These are phyloP conservation scores for Haliclona indistincta DNA, from an alignment of 37 sponge, comb jelly and placozoan genomes.

Conservation along the genomic window DNA sequence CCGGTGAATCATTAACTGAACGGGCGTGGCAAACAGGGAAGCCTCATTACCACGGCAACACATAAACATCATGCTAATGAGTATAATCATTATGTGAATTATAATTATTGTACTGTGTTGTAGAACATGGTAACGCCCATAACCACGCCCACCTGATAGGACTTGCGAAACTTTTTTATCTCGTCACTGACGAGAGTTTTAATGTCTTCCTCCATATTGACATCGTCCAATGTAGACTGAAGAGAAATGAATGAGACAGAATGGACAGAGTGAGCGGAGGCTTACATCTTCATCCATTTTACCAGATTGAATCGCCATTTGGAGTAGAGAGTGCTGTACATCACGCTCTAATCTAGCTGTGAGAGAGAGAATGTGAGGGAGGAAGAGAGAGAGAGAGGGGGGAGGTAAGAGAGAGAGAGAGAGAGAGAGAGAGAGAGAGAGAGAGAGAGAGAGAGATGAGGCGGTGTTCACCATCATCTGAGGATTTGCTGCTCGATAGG, in stretches of 20 bases:
- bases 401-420: background rate
- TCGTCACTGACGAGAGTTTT: conserved; percentile 84
- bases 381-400: conserved; percentile 11
- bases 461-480: conserved; percentile 44
- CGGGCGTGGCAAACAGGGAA: background rate
- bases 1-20: background rate
- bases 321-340: conserved; percentile 73
- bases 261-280: background rate
- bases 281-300: conserved; percentile 77
- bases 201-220: conserved; percentile 88
- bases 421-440: background rate
- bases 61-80: background rate
- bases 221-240: conserved; percentile 59
- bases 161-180: conserved; percentile 78
- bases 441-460: background rate
- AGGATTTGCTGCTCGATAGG: conserved; percentile 28
- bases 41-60: background rate
- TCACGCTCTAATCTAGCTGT: conserved; percentile 60
- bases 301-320: conserved; percentile 83
- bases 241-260: background rate
- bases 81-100: background rate
- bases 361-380: conserved; percentile 1
- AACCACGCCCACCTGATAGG: conserved; percentile 60
- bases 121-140: background rate
- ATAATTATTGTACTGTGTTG: background rate